Evolutionary conservation across 2,888 invertebrate genomes (phyloP).

Genomic region (Plagiodera versicolora): DNA sequence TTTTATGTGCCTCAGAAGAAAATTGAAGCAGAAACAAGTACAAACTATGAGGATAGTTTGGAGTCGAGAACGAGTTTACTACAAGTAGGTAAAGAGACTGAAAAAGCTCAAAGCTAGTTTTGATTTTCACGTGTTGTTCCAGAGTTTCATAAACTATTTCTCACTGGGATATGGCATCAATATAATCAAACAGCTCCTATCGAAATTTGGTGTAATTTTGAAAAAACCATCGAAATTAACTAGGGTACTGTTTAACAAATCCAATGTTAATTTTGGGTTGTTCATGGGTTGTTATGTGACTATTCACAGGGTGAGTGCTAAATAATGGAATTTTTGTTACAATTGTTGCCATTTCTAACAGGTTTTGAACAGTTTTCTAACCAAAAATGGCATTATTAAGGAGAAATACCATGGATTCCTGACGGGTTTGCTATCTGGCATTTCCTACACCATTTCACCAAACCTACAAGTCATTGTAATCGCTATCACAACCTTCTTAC

Average conservation of each 20-base stretch:
- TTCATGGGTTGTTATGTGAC: slow-evolving; percentile 41
- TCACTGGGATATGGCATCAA: slow-evolving; percentile 38
- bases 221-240: slow-evolving; percentile 28
- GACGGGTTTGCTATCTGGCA: slow-evolving; percentile 61
- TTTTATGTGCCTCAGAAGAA: slow-evolving; percentile 31
- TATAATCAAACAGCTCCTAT: slow-evolving; percentile 33
- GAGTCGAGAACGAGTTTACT: not conserved
- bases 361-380: not conserved
- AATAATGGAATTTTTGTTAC: too few species aligned
- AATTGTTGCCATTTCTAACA: slow-evolving; percentile 1
- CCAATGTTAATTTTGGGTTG: slow-evolving; percentile 38
- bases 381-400: slow-evolving; percentile 47
- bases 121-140: slow-evolving; percentile 18
- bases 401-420: slow-evolving; percentile 58
- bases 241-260: slow-evolving; percentile 16
- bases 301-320: slow-evolving; percentile 37
- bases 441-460: slow-evolving; percentile 58
- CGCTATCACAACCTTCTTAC: slow-evolving; percentile 59
- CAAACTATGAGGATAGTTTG: not conserved
- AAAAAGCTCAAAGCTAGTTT: too few species aligned
- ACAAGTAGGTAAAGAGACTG: not conserved
- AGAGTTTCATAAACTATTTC: slow-evolving; percentile 40
- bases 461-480: slow-evolving; percentile 59
- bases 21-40: not conserved
- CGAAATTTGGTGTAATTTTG: slow-evolving; percentile 22